Conservation (phyloP, 2,113 vertebrate genomes). For the Abramis brama region DNA sequence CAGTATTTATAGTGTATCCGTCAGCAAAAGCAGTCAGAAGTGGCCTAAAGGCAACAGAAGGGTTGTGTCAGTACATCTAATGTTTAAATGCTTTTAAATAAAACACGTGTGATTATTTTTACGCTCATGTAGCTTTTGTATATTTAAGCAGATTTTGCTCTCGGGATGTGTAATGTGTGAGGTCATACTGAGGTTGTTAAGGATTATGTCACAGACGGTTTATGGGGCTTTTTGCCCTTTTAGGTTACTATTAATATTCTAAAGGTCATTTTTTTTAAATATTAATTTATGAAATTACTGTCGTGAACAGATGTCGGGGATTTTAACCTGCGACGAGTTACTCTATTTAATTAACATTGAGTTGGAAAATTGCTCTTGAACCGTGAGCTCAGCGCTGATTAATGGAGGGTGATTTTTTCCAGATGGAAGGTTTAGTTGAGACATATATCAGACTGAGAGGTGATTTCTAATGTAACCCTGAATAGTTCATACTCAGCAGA, state of each 20-base stretch:
- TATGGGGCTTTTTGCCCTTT: constrained; percentile 12
- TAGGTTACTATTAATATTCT: neutral
- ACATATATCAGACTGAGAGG: constrained; percentile 55
- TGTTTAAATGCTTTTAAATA: neutral
- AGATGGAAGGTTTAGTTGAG: constrained; percentile 56
- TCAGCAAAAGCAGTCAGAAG: neutral
- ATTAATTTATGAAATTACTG: constrained; percentile 24
- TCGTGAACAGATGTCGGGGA: constrained; percentile 20
- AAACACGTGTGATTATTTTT: constrained; percentile 1
- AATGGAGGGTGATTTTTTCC: constrained; percentile 45
- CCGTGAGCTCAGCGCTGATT: constrained; percentile 41
- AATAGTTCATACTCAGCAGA: constrained; percentile 58
- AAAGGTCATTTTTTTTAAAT: neutral
- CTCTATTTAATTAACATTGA: constrained; percentile 53
- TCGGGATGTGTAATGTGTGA: constrained; percentile 2
- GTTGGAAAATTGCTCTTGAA: constrained; percentile 52
- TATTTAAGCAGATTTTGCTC: constrained; percentile 19
- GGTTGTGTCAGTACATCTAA: neutral
- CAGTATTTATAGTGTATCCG: neutral
- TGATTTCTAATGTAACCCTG: constrained; percentile 55
- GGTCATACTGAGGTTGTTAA: constrained; percentile 13
- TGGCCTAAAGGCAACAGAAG: neutral
- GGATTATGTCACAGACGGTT: constrained; percentile 22
- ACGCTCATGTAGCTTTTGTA: neutral
- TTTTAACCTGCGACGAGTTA: constrained; percentile 30